phyloP scores from a whole-genome alignment of 2,888 invertebrate species.

The Diaphora mendica region DNA sequence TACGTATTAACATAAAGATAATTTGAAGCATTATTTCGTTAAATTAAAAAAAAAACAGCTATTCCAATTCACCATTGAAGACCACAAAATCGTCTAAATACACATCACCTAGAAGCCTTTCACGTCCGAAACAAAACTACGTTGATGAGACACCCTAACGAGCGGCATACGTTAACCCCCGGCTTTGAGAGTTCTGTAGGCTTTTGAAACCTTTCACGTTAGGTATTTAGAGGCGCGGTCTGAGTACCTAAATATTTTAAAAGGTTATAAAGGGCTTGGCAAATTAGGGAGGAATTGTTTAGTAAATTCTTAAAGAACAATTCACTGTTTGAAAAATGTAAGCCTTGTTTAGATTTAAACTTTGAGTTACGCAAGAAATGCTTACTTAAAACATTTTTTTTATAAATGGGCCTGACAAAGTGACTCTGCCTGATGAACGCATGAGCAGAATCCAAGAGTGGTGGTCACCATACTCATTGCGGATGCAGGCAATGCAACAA shows the following conservation, averaged over 20 bases:
- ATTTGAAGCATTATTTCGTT: not conserved
- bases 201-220: conserved; percentile 22
- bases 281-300: conserved; percentile 17
- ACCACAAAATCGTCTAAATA: conserved; percentile 7
- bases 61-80: not conserved
- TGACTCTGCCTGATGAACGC: no score
- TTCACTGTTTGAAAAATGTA: not conserved
- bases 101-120: conserved; percentile 6
- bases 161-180: conserved; percentile 20
- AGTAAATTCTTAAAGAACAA: conserved; percentile 2
- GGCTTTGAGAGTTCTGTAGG: conserved; percentile 18
- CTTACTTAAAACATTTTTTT: no score
- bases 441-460: no score
- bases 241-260: conserved; percentile 26
- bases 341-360: not conserved
- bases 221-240: conserved; percentile 21
- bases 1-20: not conserved
- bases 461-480: no score
- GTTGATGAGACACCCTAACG: conserved; percentile 48
- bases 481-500: no score
- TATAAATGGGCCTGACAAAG: no score
- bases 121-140: conserved; percentile 39
- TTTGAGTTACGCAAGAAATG: not conserved
- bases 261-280: conserved; percentile 10
- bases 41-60: no score